Percentiles rank a stretch among this genome's conserved stretches.
Conservation (phyloP, 1,140 invertebrate genomes). For the Arion vulgaris region DNA sequence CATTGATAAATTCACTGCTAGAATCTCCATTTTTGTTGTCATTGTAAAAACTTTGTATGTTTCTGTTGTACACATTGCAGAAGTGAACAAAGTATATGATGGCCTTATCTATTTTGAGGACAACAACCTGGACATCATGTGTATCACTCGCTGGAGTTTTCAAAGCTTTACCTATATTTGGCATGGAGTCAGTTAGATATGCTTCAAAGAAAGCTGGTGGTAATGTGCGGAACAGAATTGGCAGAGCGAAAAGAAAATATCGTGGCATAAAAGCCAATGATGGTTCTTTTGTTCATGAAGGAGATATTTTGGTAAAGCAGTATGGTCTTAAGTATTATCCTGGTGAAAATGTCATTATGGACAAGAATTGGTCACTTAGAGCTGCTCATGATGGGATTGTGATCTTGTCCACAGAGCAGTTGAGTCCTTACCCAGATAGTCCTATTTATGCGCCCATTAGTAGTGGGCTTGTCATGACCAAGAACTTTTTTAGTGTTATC, state of each 20-base stretch:
- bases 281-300: slow-evolving; percentile 62
- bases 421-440: slow-evolving; percentile 61
- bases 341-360: slow-evolving; percentile 62
- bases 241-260: slow-evolving; percentile 41
- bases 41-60: no score
- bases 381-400: slow-evolving; percentile 58
- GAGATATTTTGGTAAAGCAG: slow-evolving; percentile 58
- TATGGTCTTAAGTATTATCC: slow-evolving; percentile 59
- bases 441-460: slow-evolving; percentile 57
- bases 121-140: background rate
- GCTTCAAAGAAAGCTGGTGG: slow-evolving; percentile 45
- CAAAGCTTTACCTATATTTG: background rate
- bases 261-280: slow-evolving; percentile 48
- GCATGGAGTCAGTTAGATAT: slow-evolving; percentile 11
- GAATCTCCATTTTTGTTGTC: no score
- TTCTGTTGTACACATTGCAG: background rate
- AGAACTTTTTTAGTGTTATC: slow-evolving; percentile 60
- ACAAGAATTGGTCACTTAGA: slow-evolving; percentile 47
- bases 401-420: slow-evolving; percentile 51
- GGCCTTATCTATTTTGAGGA: background rate
- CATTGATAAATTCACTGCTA: no score
- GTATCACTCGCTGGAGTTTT: background rate
- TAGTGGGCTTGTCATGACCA: slow-evolving; percentile 53
- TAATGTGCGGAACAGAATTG: slow-evolving; percentile 37
- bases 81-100: background rate